Evolutionary conservation across 2,888 invertebrate genomes (phyloP).

Genomic region (Meteorus colon): DNA sequence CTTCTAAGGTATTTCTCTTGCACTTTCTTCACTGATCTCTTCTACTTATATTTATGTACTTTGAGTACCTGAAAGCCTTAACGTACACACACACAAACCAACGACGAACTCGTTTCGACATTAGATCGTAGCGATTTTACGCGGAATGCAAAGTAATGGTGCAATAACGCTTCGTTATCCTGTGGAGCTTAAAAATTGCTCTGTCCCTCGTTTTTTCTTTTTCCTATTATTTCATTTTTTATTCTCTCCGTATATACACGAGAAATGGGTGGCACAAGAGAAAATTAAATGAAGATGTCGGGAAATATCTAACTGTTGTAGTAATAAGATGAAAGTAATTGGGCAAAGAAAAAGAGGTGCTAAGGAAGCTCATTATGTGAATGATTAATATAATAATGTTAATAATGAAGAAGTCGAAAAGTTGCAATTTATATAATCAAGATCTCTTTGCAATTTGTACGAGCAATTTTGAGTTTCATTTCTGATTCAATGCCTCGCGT

Average conservation of each 20-base stretch:
- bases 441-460: slow-evolving; percentile 52
- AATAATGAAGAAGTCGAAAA: neutral
- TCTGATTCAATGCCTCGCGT: too few species aligned
- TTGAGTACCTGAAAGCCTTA: slow-evolving; percentile 14
- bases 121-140: neutral
- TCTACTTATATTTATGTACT: slow-evolving; percentile 24
- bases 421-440: slow-evolving; percentile 6
- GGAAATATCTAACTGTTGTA: neutral
- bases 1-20: neutral
- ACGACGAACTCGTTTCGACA: slow-evolving; percentile 18
- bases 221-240: neutral
- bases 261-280: neutral
- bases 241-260: neutral
- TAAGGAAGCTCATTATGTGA: neutral
- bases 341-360: neutral
- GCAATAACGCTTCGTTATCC: slow-evolving; percentile 21
- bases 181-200: slow-evolving; percentile 14
- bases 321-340: neutral
- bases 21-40: slow-evolving; percentile 8
- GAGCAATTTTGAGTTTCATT: slow-evolving; percentile 49
- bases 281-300: slow-evolving; percentile 11
- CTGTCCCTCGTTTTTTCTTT: neutral
- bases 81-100: neutral
- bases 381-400: neutral
- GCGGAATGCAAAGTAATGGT: slow-evolving; percentile 4